Evolutionary conservation across 2,888 invertebrate species (phyloP).

Genomic region (Anoplius nigerrimus): DNA sequence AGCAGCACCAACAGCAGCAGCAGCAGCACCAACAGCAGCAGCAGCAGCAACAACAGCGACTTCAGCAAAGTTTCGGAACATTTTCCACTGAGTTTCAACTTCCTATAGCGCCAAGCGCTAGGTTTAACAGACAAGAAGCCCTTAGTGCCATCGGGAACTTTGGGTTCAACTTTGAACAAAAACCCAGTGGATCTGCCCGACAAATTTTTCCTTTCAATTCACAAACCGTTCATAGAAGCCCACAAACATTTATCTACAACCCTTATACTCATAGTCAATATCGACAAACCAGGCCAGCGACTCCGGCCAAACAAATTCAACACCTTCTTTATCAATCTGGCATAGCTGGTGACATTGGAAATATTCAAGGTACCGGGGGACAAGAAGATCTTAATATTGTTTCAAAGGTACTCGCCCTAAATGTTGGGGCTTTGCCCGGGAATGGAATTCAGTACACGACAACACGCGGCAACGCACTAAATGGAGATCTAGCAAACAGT

Average conservation of each 20-base stretch:
- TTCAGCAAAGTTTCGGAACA: slow-evolving; percentile 63
- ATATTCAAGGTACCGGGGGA: slow-evolving; percentile 71
- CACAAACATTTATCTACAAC: slow-evolving; percentile 55
- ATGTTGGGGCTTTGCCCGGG: slow-evolving; percentile 81
- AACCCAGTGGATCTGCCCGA: slow-evolving; percentile 34
- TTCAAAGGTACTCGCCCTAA: slow-evolving; percentile 86
- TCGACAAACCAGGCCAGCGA: slow-evolving; percentile 41
- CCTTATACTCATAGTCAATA: slow-evolving; percentile 49
- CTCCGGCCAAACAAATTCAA: slow-evolving; percentile 80
- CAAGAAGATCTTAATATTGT: slow-evolving; percentile 88
- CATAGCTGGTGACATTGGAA: slow-evolving; percentile 75
- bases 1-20: slow-evolving; percentile 44
- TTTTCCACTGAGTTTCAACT: slow-evolving; percentile 64
- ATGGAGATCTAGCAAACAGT: slow-evolving; percentile 23
- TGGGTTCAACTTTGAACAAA: slow-evolving; percentile 77
- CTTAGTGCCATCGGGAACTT: slow-evolving; percentile 78
- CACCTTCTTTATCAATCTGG: slow-evolving; percentile 82
- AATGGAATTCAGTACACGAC: slow-evolving; percentile 55
- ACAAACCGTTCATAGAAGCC: slow-evolving; percentile 63
- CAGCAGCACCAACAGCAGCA: slow-evolving; percentile 61
- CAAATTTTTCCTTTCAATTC: slow-evolving; percentile 55
- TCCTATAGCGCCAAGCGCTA: slow-evolving; percentile 70
- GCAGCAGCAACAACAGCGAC: slow-evolving; percentile 66
- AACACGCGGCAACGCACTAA: slow-evolving; percentile 37
- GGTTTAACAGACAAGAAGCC: slow-evolving; percentile 74